Base-by-base conservation (phyloP, 2,113 vertebrate species). In the Xenopus borealis region DNA sequence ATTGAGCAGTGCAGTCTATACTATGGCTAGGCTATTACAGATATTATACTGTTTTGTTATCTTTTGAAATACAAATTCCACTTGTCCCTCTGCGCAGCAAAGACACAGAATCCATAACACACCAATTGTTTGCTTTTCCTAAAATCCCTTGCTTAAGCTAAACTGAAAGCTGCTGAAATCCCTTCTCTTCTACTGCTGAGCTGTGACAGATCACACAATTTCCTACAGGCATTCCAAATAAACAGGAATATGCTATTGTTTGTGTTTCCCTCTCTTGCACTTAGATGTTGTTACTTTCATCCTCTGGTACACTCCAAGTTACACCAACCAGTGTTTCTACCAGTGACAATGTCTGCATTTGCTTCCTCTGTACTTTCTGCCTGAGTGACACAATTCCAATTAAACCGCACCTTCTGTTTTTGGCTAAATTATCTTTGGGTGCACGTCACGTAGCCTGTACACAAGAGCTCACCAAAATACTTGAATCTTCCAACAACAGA, bases 131-230 rank as follows among this genome's bases (percentile, higher is more conserved):
- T 17, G 23, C 16, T 64, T 16, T 30, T 64, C 12, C 30, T 33
- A 40, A 33, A 64, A 64, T 64, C 62, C 62, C 30, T 64, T 64
- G 62, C 62, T 40, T 64, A 27, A 64, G 30, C 17, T 40, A 64
- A 40, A 64, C 23, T 16, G 30, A 64, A 64, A 64, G 27, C 62
- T 44, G 62, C 30, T 33, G 27, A 64, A 64, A 64, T 64, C 62
- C 62, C 30, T 10, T 40, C 62, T 40, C 30, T 30, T 12, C 62
- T 30, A n/a, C 13, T 5, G 30, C 30, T 27, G 23, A 30, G 59
- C 16, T 12, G 5, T 62, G 11, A 13, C 59, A 62, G 19, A 62
- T 62, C 19, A 62, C 23, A 30, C 20, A 27, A 27, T 62, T 30
- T 62, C 23, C 59, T 27, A 30, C 19, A 9, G 20, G 20, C 59